A percentile compares a stretch with the other conserved stretches of the same genome.
Conservation (phyloP, 2,797 vertebrate species). For the Botia almorhae region DNA sequence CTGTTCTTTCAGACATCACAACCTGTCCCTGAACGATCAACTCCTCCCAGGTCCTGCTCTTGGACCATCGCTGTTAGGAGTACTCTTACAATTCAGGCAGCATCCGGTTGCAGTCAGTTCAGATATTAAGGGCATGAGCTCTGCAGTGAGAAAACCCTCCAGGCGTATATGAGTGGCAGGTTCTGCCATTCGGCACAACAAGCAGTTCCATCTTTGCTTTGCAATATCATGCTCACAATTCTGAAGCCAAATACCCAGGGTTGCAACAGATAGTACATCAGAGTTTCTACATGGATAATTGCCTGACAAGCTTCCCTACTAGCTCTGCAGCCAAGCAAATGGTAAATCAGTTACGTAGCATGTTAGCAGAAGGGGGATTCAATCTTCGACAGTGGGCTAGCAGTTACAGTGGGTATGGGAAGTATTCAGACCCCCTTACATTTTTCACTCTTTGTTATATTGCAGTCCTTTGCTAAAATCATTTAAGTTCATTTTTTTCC, state of each 20-base stretch:
- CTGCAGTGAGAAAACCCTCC: neutral
- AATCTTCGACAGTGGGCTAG: neutral
- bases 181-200: neutral
- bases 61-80: neutral
- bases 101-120: neutral
- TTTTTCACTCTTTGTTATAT: no score
- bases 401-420: neutral
- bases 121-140: neutral
- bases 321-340: neutral
- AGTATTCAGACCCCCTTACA: no score
- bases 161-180: neutral
- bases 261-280: neutral
- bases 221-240: neutral
- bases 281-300: neutral
- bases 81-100: neutral
- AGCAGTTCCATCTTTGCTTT: neutral
- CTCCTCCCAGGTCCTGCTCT: neutral
- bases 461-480: no score
- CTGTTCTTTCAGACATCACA: neutral
- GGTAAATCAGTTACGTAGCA: neutral
- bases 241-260: neutral
- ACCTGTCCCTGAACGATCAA: neutral
- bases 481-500: no score
- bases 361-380: neutral
- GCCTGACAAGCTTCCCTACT: neutral